phyloP scores from a whole-genome alignment of 2,797 vertebrate species.

The Ibycter americanus region DNA sequence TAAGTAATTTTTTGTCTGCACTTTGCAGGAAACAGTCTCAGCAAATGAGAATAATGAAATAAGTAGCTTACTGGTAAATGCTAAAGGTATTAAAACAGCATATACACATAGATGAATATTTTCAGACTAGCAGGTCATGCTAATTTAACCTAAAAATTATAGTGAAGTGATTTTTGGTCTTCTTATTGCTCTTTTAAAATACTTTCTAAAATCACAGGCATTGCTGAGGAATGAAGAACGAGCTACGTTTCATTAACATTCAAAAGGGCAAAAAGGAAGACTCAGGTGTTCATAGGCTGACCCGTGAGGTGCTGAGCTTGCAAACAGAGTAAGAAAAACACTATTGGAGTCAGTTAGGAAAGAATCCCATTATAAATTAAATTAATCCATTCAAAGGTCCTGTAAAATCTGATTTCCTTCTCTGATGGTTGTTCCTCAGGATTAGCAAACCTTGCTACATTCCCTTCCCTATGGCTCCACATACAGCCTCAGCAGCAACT shows the following conservation, averaged over 20 bases:
- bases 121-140: neutral
- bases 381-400: neutral
- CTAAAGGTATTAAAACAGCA: neutral
- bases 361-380: neutral
- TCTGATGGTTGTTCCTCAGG: neutral
- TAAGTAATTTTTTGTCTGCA: neutral
- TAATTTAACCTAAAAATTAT: neutral
- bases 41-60: neutral
- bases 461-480: neutral
- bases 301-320: neutral
- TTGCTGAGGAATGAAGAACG: neutral
- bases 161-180: neutral
- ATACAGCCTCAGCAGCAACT: neutral
- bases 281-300: rapidly evolving
- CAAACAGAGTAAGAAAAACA: neutral
- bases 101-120: neutral
- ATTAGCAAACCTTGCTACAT: neutral
- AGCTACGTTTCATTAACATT: neutral
- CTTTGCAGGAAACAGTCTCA: neutral
- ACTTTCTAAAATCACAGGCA: neutral
- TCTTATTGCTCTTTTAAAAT: neutral
- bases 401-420: neutral
- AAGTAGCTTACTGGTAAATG: neutral
- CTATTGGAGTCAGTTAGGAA: neutral
- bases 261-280: neutral